Evolutionary conservation across 2,797 vertebrate genomes (phyloP), one percentile per base, ranked within the genome.

Genomic region (Leucoraja ocellata): DNA sequence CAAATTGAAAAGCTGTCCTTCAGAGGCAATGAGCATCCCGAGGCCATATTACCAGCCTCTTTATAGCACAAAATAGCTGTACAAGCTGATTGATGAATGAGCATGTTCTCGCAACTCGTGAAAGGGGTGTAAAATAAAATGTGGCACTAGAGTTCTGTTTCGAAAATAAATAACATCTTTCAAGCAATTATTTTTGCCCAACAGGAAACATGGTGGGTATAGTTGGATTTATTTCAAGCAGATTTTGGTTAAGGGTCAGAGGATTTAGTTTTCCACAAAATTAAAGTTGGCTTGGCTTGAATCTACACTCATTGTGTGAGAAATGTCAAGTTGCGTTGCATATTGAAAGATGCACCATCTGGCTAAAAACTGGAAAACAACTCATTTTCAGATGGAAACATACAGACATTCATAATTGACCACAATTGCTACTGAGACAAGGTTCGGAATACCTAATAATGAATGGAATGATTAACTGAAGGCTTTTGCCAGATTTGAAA

Each of bases 1-100:
- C 71, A 92, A 76, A 76, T 28, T 92, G 39, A 92, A 92, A 92
- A 74, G 90, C 90, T 54, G 71, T 73, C 36, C 90, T 36, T 74
- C 71, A 28, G 71, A 76, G 90, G 71, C 90, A 91, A 39, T 16
- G 25, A 91, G 65, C 23, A 76, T 76, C 68, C 65, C n/a, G 71
- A 76, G 73, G 90, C 90, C 65, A 58, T 58, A 1, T 28, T 4
- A 23, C 21, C 36, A 7, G 39, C 11, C 32, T 5, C 46, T 76
- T 54, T 58, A 92, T 74, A 92, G 25, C 23, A 13, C 68, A 91
- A 91, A 91, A 91, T 39, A 73, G 32, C 36, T 32, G 5, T 13
- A 25, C 21, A 21, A 25, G 16, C 2, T 68, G 21, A 76, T 76
- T 46, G n/a, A 74, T 58, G 21, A 39, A 92, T 54, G 25, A 76